Evolutionary conservation across 2,888 invertebrate genomes (phyloP), one percentile per base, ranked within the genome.

Genomic region (Mamestra brassicae): DNA sequence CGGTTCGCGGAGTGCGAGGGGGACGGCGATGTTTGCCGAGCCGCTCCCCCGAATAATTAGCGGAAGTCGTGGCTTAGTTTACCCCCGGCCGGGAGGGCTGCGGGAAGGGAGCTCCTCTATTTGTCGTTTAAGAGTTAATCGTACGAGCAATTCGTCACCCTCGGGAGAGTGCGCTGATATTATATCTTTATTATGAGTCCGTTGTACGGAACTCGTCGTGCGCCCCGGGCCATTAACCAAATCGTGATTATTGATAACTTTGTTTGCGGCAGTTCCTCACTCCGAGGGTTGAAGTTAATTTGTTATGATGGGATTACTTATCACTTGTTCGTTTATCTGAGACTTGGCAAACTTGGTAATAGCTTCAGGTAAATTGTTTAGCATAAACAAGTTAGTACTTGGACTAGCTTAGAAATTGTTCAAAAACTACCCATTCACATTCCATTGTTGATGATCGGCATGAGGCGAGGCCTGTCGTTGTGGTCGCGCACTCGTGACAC

Each of bases 71-170:
- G 95, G 95, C 95, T 96, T 96, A 96, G 96, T 95, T 94, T 93
- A 93, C 95, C 95, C 95, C 94, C 92, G 91, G 87, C 81, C 89
- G 87, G 92, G 94, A 93, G 94, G 93, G 91, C 83, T 91, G 94
- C 92, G 94, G 94, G 94, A 91, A 94, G 95, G 94, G 95, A 94
- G 95, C 94, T 94, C 92, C 94, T 96, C 96, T 96, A 96, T 96
- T 96, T 96, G 96, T 96, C 96, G 96, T 96, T 96, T 96, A 95
- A 95, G 96, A 96, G 96, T 96, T 96, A 96, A 96, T 96, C 96
- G 95, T 94, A 94, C 94, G 93, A 95, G 93, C 94, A 93, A 96
- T 96, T 96, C 95, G 95, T 96, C 96, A 96, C 96, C 96, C 96
- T 94, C 93, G 94, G 93, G 95, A 95, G 95, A 93, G 92, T 93